phyloP scores from a whole-genome alignment of 2,888 invertebrate species.

The Abrostola triplasia region DNA sequence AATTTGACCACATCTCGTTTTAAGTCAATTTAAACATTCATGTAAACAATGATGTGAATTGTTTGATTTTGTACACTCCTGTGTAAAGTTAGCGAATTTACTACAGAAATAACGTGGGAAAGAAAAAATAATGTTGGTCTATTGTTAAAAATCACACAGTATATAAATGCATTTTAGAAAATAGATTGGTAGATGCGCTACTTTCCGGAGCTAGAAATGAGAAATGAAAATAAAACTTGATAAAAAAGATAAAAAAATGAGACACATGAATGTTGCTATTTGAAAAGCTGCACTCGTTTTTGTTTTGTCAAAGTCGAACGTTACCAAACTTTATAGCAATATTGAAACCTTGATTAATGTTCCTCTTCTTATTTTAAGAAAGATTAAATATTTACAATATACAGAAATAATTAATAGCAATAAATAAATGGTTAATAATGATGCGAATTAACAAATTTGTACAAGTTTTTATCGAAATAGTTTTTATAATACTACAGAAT shows the following conservation, averaged over 20 bases:
- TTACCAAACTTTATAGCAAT: conserved; percentile 86
- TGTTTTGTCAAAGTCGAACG: conserved; percentile 79
- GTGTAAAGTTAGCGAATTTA: conserved; percentile 72
- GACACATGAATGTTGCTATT: conserved; percentile 81
- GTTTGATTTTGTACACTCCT: conserved; percentile 64
- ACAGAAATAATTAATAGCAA: conserved; percentile 86
- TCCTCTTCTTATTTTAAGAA: conserved; percentile 89
- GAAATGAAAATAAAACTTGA: conserved; percentile 65
- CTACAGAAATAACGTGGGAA: conserved; percentile 64
- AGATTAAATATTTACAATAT: conserved; percentile 88
- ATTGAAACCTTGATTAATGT: conserved; percentile 87
- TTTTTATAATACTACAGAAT: conserved; percentile 87
- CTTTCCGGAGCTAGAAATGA: conserved; percentile 81
- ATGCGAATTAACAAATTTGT: conserved; percentile 86
- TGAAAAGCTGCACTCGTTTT: conserved; percentile 88
- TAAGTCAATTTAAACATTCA: conserved; percentile 48
- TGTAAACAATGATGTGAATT: conserved; percentile 35
- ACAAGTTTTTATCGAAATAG: conserved; percentile 88
- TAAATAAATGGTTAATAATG: conserved; percentile 83
- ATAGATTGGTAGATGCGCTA: conserved; percentile 88
- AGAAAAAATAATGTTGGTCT: conserved; percentile 67
- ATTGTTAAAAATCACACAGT: conserved; percentile 67
- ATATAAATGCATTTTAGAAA: conserved; percentile 78
- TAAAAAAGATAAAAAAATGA: conserved; percentile 68
- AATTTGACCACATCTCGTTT: conserved; percentile 19